Conservation (phyloP, 2,888 invertebrate species). For the Endomychus coccineus region DNA sequence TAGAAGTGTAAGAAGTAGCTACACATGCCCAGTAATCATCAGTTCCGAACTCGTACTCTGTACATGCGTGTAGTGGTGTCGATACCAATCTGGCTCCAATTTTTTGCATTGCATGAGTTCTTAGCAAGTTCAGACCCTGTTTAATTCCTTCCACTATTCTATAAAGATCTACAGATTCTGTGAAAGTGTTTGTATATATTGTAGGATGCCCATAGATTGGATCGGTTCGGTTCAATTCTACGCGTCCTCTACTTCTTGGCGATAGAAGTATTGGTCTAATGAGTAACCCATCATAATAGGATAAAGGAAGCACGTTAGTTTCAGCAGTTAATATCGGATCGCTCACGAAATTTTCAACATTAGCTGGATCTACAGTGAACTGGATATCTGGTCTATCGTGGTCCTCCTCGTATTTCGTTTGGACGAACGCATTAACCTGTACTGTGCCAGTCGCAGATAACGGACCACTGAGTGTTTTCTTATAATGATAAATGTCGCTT, state of each 20-base stretch:
- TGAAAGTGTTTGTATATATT: slow-evolving; percentile 64
- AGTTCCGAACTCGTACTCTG: slow-evolving; percentile 49
- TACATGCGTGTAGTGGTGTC: slow-evolving; percentile 54
- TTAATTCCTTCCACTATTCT: slow-evolving; percentile 55
- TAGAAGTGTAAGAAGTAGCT: slow-evolving; percentile 57
- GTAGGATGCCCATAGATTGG: slow-evolving; percentile 65
- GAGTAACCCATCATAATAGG: slow-evolving; percentile 57
- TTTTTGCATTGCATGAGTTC: slow-evolving; percentile 52
- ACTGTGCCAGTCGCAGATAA: slow-evolving; percentile 50
- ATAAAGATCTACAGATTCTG: slow-evolving; percentile 55
- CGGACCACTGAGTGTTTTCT: slow-evolving; percentile 46
- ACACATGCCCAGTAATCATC: slow-evolving; percentile 62
- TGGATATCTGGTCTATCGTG: slow-evolving; percentile 57
- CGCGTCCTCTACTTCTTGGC: slow-evolving; percentile 57
- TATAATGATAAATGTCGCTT: slow-evolving; percentile 44
- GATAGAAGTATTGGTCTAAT: slow-evolving; percentile 55
- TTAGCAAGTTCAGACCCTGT: slow-evolving; percentile 51
- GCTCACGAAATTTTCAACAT: slow-evolving; percentile 50
- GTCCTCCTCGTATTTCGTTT: slow-evolving; percentile 48
- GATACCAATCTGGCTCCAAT: slow-evolving; percentile 52
- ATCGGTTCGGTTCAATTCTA: slow-evolving; percentile 58
- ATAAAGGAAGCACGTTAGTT: slow-evolving; percentile 47
- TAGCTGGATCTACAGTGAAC: slow-evolving; percentile 54
- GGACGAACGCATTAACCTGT: slow-evolving; percentile 53
- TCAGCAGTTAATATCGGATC: slow-evolving; percentile 47